phyloP scores from a whole-genome alignment of 2,888 invertebrate genomes.

The Melipona bicolor region DNA sequence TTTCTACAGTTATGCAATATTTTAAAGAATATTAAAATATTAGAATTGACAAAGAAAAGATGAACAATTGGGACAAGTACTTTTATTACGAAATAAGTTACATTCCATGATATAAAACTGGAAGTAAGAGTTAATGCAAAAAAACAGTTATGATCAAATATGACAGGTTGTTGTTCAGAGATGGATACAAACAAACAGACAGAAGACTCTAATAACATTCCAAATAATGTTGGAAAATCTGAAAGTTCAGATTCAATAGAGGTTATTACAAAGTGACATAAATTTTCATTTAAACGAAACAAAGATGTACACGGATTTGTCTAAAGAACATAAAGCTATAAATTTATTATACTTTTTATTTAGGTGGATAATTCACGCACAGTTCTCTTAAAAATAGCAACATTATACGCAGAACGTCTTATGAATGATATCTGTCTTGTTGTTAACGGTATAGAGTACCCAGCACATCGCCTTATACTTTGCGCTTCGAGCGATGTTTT shows the following conservation, averaged over 20 bases:
- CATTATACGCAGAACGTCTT: constrained; percentile 92
- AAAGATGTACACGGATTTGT: not conserved
- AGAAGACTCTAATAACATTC: constrained; percentile 15
- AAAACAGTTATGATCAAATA: constrained; percentile 72
- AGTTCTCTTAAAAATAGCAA: constrained; percentile 92
- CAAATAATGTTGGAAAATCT: constrained; percentile 42
- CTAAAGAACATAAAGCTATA: not conserved
- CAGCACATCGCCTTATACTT: constrained; percentile 95
- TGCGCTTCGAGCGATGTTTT: constrained; percentile 98
- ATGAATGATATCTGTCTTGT: constrained; percentile 96
- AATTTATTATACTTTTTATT: constrained; percentile 51
- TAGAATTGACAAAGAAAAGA: not conserved
- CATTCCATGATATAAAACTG: not conserved
- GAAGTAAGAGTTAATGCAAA: constrained; percentile 26
- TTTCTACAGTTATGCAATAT: constrained; percentile 10
- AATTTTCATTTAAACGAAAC: not conserved
- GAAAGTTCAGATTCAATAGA: constrained; percentile 75
- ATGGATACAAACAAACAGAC: constrained; percentile 66
- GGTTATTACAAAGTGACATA: constrained; percentile 56
- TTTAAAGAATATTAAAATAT: not conserved
- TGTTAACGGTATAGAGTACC: constrained; percentile 92
- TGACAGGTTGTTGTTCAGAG: constrained; percentile 70
- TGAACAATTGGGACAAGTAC: not conserved
- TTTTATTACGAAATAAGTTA: not conserved
- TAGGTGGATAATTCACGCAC: constrained; percentile 94